Evolutionary conservation across 2,888 invertebrate genomes (phyloP), one percentile per base, ranked within the genome.

Genomic region (Panzeria rudis): DNA sequence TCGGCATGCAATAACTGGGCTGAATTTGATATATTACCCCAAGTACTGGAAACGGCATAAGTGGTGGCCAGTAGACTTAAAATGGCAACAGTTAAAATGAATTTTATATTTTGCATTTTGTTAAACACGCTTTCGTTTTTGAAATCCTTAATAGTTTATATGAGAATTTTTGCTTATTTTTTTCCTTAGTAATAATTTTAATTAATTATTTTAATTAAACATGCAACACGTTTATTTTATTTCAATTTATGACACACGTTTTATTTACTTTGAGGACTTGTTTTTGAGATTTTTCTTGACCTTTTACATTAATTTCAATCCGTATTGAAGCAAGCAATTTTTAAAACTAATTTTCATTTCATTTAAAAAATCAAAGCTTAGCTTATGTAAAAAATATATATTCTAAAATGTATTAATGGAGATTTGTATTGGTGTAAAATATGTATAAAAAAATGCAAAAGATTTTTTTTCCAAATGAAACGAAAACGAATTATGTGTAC

Each of bases 21-120:
- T 73, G 91, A 91, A 75, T 90, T 89, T 29, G 90, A 89, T 71
- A 91, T 91, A 81, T 90, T 91, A 50, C 91, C 91, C 91, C 91
- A 91, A 84, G 90, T 90, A 88, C 89, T 91, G 54, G 91, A 90
- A 56, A 91, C 89, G 76, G 91, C 89, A 64, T 87, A 88, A 15
- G 88, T 87, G 61, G 90, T 89, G 50, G 89, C 88, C 72, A 88
- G 59, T 72, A 88, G 86, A 29, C 88, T 86, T 32, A 87, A 76
- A 62, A 88, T 29, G 38, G 89, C 82, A 23, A 83, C 68, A 54
- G 84, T 62, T 5, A 86, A 47, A 50, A 68, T 54, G 0, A 83
- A 54, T 81, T 79, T 75, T 15, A 64, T 52, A 56, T 84, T 41
- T 59, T 38, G 56, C 85, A 85, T 85, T 35, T 64, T 73, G 11